These are phyloP conservation scores for Osmerus mordax DNA, from an alignment of 2,113 vertebrate species.

Conservation along the genomic window DNA sequence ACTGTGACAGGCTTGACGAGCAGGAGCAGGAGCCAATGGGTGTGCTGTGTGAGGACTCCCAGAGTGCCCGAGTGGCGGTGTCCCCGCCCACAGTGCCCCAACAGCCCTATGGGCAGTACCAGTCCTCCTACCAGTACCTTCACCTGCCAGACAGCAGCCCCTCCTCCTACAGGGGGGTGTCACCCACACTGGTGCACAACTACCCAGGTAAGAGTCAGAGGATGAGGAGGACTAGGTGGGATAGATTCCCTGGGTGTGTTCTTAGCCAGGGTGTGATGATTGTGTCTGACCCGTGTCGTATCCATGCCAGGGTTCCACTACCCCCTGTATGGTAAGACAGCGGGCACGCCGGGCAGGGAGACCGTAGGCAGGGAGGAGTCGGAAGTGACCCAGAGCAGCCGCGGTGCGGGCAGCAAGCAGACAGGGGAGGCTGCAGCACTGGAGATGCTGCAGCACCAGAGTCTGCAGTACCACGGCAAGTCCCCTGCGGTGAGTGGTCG, in stretches of 20 bases:
- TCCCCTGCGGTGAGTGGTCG: slow-evolving; percentile 84
- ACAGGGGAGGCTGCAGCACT: slow-evolving; percentile 84
- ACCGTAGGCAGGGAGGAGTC: slow-evolving; percentile 89
- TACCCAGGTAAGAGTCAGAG: slow-evolving; percentile 83
- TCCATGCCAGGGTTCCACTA: slow-evolving; percentile 86
- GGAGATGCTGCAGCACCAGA: slow-evolving; percentile 92
- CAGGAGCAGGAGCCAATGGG: slow-evolving; percentile 79
- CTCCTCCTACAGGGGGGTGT: slow-evolving; percentile 88
- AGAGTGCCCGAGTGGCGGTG: slow-evolving; percentile 80
- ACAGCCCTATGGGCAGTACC: slow-evolving; percentile 93
- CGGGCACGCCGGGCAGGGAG: slow-evolving; percentile 65
- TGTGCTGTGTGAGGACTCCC: slow-evolving; percentile 83
- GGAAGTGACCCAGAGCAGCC: slow-evolving; percentile 83
- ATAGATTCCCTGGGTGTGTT: not conserved
- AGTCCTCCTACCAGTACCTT: slow-evolving; percentile 92
- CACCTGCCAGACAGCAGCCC: slow-evolving; percentile 91
- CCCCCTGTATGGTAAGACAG: slow-evolving; percentile 96
- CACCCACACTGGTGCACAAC: slow-evolving; percentile 92
- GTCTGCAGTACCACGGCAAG: slow-evolving; percentile 89
- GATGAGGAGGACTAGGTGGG: not conserved
- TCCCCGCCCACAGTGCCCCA: slow-evolving; percentile 92
- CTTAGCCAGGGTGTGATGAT: not conserved
- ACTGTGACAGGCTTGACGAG: slow-evolving; percentile 81
- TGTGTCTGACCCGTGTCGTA: slow-evolving; percentile 2
- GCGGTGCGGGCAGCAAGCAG: slow-evolving; percentile 80